Percentiles rank a stretch among this genome's conserved stretches.
Evolutionary conservation across 2,888 invertebrate species (phyloP).

Genomic region (Anthoptus insignis): DNA sequence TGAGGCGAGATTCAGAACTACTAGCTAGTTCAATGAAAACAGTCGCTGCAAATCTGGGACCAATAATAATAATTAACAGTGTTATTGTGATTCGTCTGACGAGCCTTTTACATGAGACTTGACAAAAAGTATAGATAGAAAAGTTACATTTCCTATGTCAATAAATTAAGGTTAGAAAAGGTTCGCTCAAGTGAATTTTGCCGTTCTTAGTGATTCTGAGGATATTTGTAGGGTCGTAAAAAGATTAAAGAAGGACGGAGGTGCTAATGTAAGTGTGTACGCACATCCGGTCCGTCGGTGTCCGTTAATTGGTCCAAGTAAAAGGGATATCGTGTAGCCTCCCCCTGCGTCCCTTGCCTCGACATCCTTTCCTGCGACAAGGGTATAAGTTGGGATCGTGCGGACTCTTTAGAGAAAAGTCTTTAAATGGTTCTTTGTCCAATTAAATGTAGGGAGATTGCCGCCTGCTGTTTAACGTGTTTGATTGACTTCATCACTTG

Average conservation of each 20-base stretch:
- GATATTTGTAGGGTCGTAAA: slow-evolving; percentile 68
- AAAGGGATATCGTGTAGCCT: slow-evolving; percentile 85
- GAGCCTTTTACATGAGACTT: not conserved
- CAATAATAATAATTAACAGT: too few relatives aligned
- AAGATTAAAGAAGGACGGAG: slow-evolving; percentile 81
- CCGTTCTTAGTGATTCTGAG: slow-evolving; percentile 63
- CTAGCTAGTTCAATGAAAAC: not conserved
- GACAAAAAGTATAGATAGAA: not conserved
- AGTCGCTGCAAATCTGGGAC: not conserved
- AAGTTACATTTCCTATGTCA: not conserved
- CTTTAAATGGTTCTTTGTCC: slow-evolving; percentile 62
- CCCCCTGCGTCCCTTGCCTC: slow-evolving; percentile 62
- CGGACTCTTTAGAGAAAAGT: slow-evolving; percentile 62
- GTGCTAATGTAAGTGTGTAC: slow-evolving; percentile 83
- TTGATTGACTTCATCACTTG: slow-evolving; percentile 56
- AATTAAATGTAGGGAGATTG: slow-evolving; percentile 62
- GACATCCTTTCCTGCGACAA: slow-evolving; percentile 75
- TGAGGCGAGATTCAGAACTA: not conserved
- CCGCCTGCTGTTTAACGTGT: slow-evolving; percentile 61
- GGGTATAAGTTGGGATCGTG: slow-evolving; percentile 63
- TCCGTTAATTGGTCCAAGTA: slow-evolving; percentile 85
- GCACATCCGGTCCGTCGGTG: slow-evolving; percentile 81
- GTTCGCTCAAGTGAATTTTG: slow-evolving; percentile 56
- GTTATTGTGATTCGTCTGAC: not conserved
- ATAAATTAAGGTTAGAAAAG: not conserved